phyloP scores from a whole-genome alignment of 2,888 invertebrate species.

The Creontiades dilutus region DNA sequence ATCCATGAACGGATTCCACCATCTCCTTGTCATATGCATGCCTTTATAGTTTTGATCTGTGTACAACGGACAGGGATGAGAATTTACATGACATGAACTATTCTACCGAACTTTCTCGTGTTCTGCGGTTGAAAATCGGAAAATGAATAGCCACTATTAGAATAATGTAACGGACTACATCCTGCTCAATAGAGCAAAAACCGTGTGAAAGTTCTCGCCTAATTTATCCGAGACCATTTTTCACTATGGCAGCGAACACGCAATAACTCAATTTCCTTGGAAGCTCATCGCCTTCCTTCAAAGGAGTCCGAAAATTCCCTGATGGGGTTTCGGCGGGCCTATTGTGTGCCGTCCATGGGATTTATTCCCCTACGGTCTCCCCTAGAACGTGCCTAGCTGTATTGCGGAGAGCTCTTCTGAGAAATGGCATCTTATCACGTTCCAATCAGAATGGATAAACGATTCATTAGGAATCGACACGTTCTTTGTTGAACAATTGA shows the following conservation, averaged over 20 bases:
- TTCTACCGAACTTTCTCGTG: no score
- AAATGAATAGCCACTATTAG: background rate
- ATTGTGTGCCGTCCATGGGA: background rate
- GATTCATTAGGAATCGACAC: no score
- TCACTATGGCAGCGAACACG: conserved; percentile 26
- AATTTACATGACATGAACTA: no score
- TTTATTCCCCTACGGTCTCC: background rate
- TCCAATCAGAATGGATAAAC: background rate
- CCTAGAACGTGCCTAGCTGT: background rate
- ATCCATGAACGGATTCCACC: no score
- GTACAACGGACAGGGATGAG: no score
- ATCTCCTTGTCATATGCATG: no score
- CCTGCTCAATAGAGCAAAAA: background rate
- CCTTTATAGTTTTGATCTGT: no score
- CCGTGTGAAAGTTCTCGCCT: background rate
- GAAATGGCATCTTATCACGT: background rate
- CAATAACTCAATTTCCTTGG: conserved; percentile 62
- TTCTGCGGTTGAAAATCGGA: no score
- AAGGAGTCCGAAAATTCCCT: conserved; percentile 12
- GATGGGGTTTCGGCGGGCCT: background rate
- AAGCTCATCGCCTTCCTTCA: background rate
- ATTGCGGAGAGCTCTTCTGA: background rate
- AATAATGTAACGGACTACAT: background rate
- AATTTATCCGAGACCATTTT: conserved; percentile 2
- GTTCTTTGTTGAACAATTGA: no score